Conservation (phyloP, 37 sponge, comb jelly and placozoan genomes). For the Diacarnus erythraeanus region DNA sequence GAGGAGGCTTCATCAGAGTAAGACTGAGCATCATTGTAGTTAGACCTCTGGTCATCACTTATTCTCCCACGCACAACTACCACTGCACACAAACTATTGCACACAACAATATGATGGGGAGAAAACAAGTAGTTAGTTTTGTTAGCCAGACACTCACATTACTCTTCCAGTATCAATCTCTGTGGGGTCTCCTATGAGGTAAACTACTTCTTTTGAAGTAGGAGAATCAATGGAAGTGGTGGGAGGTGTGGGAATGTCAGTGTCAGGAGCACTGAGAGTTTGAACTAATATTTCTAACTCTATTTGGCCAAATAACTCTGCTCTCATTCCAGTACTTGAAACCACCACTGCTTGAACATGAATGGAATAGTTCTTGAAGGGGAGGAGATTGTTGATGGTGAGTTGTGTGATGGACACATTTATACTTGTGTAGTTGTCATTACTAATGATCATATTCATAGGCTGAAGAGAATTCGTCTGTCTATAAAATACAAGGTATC, state of each 20-base stretch:
- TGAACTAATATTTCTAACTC: not conserved
- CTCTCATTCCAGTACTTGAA: not conserved
- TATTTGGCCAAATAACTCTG: not conserved
- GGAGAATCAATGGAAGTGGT: conserved; percentile 7
- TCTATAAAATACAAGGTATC: conserved; percentile 22
- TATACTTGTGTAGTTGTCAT: not conserved
- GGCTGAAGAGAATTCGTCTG: not conserved
- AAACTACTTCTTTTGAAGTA: not conserved
- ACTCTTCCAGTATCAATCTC: conserved; percentile 32
- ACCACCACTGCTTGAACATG: conserved; percentile 22
- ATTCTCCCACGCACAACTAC: not conserved
- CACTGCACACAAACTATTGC: not conserved
- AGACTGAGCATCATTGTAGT: too few relatives aligned
- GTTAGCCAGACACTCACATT: conserved; percentile 13
- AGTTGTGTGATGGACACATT: not conserved
- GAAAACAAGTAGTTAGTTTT: not conserved
- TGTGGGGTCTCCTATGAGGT: conserved; percentile 4
- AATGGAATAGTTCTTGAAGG: conserved; percentile 31
- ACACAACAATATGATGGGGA: too few relatives aligned
- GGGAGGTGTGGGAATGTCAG: not conserved
- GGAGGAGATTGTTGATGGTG: conserved; percentile 8
- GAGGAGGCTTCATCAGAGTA: too few relatives aligned
- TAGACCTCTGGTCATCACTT: too few relatives aligned
- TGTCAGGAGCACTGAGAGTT: conserved; percentile 2
- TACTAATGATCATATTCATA: not conserved